Base-by-base conservation (phyloP, 2,113 vertebrate genomes). In the Casuarius casuarius region DNA sequence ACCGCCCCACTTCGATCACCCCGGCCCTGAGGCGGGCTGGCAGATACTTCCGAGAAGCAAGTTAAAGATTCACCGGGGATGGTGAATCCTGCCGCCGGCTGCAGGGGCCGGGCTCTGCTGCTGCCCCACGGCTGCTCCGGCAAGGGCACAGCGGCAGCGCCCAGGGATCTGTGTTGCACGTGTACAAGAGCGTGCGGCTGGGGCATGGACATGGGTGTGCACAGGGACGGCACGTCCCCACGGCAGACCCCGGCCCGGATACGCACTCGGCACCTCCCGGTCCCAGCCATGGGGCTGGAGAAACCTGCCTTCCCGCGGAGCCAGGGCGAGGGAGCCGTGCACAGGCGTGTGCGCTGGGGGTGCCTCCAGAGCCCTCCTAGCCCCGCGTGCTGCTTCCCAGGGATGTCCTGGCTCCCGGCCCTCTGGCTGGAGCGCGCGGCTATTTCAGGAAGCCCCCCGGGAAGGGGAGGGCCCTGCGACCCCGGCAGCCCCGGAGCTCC, bases 361-460 rank as follows among this genome's bases (percentile, higher is more conserved):
- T 7, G 22, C 52, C 84, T 87, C 49, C 88, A 79, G 68, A 94
- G 95, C 81, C 91, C 12, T 33, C 90, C 0, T 42, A 59, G 92
- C 82, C 90, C 91, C 42, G 94, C 89, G 83, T 87, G 83, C 63
- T 5, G 95, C 88, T 96, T 97, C 96, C 95, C 92, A 94, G 83
- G 87, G 63, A 95, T 94, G 76, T 59, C 78, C 94, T 97, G 97
- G 96, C 97, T 94, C 65, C 38, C 20, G 22, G 96, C 97, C 97
- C 92, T 96, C 83, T 95, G 96, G 97, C 97, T 93, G 86, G 92
- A 94, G 87, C 38, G 5, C 81, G 90, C 86, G 93, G 95, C 96
- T 97, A 97, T 97, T 97, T 97, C 52, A 16, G 96, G 97, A 95
- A 92, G 96, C 96, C 94, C 97, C 95, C 46, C 4, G 56, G 58